Percentiles rank a stretch among this genome's conserved stretches.
Evolutionary conservation across 1,140 invertebrate species (phyloP).

Genomic region (Anoplophora glabripennis): DNA sequence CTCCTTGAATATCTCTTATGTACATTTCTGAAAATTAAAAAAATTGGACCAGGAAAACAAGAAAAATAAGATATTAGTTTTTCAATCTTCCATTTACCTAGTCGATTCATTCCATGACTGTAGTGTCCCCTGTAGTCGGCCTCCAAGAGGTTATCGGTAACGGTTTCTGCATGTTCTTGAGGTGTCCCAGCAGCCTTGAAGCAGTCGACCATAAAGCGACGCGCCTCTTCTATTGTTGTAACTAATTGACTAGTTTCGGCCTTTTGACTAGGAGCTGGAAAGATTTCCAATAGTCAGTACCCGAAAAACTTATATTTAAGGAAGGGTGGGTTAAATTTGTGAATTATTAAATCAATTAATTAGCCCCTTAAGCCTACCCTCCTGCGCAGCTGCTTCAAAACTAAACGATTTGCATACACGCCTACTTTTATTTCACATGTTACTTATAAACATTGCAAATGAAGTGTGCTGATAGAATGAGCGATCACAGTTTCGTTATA

Average conservation of each 20-base stretch:
- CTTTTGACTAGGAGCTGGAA: no score
- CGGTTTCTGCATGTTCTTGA: constrained; percentile 61
- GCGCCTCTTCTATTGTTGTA: neutral
- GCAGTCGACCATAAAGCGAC: constrained; percentile 72
- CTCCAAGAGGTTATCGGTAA: constrained; percentile 76
- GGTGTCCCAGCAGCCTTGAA: constrained; percentile 67
- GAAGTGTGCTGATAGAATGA: no score
- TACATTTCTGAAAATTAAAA: constrained; percentile 46
- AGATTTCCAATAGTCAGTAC: no score
- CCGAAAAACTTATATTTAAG: no score
- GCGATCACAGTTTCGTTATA: no score
- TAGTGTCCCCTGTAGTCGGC: constrained; percentile 88
- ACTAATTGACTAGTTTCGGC: no score
- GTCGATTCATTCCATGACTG: constrained; percentile 87
- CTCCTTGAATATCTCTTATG: constrained; percentile 60
- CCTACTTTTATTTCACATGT: no score
- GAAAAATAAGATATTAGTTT: neutral
- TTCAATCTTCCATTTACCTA: constrained; percentile 57
- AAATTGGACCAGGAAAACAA: constrained; percentile 5
- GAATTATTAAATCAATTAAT: no score
- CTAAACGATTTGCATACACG: neutral
- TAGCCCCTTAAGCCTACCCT: no score
- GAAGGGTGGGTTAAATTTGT: no score
- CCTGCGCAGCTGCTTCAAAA: neutral
- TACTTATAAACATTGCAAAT: no score